Conservation (phyloP, 92 coral and sea anemone genomes). For the Heteractis magnifica region DNA sequence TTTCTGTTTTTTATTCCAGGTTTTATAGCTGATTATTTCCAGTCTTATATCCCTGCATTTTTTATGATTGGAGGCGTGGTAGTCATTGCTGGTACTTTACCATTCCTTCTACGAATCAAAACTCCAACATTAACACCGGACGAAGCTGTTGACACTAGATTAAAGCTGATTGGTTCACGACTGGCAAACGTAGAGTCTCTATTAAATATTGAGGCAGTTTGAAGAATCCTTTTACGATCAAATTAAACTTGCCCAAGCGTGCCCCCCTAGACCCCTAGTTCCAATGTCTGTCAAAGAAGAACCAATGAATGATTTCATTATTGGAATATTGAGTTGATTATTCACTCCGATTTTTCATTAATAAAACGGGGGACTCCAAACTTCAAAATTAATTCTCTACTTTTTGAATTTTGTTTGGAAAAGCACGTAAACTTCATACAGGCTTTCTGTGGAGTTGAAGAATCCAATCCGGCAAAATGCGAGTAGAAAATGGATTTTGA, state of each 20-base stretch:
- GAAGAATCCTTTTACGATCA: background rate
- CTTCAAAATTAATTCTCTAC: too few relatives aligned
- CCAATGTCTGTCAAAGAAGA: too few relatives aligned
- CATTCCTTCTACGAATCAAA: constrained; percentile 17
- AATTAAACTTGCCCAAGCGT: background rate
- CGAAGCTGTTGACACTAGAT: background rate
- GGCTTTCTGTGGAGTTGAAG: too few relatives aligned
- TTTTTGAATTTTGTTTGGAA: too few relatives aligned
- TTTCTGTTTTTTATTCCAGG: background rate
- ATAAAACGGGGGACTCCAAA: too few relatives aligned
- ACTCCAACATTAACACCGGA: background rate
- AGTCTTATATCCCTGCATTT: constrained; percentile 30
- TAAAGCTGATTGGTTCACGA: constrained; percentile 7
- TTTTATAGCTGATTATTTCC: constrained; percentile 21
- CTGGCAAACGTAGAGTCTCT: background rate
- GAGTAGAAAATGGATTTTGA: too few relatives aligned
- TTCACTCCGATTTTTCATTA: too few relatives aligned
- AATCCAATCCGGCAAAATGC: too few relatives aligned
- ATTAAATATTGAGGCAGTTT: background rate
- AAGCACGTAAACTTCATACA: too few relatives aligned
- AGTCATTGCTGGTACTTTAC: constrained; percentile 7
- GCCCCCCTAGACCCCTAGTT: too few relatives aligned
- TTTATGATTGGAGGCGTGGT: constrained; percentile 26
- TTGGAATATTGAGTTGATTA: too few relatives aligned
- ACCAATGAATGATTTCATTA: too few relatives aligned